A percentile compares a stretch with the other conserved stretches of the same genome.
These are phyloP conservation scores for Lithosia quadra DNA, from an alignment of 2,888 invertebrate genomes.

Conservation along the genomic window DNA sequence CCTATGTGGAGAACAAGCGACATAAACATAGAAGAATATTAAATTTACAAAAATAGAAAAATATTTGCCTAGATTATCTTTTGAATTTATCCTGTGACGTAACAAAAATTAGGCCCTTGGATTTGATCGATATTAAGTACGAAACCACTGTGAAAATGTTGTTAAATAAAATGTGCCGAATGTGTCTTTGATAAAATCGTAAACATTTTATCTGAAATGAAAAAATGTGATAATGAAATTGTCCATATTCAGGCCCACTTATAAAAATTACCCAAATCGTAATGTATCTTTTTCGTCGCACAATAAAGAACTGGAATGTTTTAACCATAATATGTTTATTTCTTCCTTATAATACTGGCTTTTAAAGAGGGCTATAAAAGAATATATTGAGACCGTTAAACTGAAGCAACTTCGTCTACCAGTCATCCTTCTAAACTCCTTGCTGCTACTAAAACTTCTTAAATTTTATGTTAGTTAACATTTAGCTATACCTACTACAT, in stretches of 20 bases:
- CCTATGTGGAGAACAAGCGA: too few relatives aligned
- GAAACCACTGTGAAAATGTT: not conserved
- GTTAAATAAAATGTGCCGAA: not conserved
- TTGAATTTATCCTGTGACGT: too few relatives aligned
- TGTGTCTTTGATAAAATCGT: not conserved
- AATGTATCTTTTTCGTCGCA: not conserved
- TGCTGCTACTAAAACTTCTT: not conserved
- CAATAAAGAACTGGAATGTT: not conserved
- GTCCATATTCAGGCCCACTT: not conserved
- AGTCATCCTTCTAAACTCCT: not conserved
- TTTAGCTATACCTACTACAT: not conserved
- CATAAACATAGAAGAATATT: too few relatives aligned
- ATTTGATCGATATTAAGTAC: not conserved
- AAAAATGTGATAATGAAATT: not conserved
- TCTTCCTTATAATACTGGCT: not conserved
- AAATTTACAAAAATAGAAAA: too few relatives aligned
- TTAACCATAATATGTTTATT: not conserved
- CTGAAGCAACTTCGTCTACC: too few relatives aligned
- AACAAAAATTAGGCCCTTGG: too few relatives aligned
- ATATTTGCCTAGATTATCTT: not conserved
- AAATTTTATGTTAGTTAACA: not conserved
- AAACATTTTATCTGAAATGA: not conserved
- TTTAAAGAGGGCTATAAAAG: not conserved
- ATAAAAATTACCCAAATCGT: not conserved
- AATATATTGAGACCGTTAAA: not conserved